Conservation (phyloP, 30 jellyfish, hydroid and myxozoan species). For the Catostylus mosaicus region DNA sequence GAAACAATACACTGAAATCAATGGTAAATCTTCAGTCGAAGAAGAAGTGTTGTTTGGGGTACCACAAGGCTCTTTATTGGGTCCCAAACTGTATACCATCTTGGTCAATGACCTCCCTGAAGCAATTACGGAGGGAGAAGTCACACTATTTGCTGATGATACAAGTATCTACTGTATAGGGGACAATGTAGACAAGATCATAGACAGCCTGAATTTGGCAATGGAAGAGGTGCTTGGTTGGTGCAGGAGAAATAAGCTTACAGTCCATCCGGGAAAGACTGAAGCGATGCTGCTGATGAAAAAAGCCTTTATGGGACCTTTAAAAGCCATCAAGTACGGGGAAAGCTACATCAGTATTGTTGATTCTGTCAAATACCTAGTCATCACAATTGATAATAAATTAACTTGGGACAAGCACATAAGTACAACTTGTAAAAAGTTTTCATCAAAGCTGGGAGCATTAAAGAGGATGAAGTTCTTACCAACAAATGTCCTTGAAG, state of each 20-base stretch:
- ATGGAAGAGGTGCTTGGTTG: constrained; percentile 31
- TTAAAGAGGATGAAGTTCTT: constrained; percentile 39
- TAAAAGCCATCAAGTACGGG: constrained; percentile 36
- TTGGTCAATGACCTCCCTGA: constrained; percentile 25
- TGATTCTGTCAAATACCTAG: constrained; percentile 48
- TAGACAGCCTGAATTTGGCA: constrained; percentile 33
- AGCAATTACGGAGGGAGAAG: constrained; percentile 24
- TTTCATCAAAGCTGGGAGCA: constrained; percentile 46
- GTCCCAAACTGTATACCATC: constrained; percentile 40
- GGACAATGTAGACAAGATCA: constrained; percentile 22
- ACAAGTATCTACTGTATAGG: constrained; percentile 28
- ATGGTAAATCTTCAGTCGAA: neutral
- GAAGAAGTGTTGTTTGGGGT: constrained; percentile 29
- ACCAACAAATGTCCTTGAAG: too few relatives aligned
- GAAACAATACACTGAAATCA: constrained; percentile 22
- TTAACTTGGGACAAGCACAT: constrained; percentile 49
- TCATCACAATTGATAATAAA: constrained; percentile 42
- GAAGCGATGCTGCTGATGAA: constrained; percentile 44
- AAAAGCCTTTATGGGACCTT: constrained; percentile 38
- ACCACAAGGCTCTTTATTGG: constrained; percentile 31
- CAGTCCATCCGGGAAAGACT: constrained; percentile 53
- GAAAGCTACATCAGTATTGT: constrained; percentile 29
- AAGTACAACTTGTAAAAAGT: constrained; percentile 35
- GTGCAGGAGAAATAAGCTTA: constrained; percentile 39
- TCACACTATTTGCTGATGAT: constrained; percentile 26